These are phyloP conservation scores for Acleris emargana DNA, from an alignment of 2,888 invertebrate species.

Conservation along the genomic window DNA sequence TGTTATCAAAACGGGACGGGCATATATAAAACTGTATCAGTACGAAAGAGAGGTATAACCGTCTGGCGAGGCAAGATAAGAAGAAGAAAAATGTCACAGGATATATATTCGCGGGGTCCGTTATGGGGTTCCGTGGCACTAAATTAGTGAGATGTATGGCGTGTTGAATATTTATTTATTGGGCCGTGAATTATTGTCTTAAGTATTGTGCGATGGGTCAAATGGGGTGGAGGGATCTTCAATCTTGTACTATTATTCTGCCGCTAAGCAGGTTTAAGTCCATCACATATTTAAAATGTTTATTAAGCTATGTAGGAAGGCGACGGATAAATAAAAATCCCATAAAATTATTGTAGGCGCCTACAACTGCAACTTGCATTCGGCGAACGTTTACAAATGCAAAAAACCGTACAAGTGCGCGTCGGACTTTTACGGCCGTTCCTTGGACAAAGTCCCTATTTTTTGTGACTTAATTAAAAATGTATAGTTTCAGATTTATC, in stretches of 20 bases:
- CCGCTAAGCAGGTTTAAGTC: background rate
- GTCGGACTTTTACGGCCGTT: too few relatives aligned
- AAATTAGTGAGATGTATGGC: conserved; percentile 81
- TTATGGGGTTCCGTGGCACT: conserved; percentile 76
- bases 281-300: background rate
- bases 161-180: conserved; percentile 80
- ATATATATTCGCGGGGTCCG: conserved; percentile 75
- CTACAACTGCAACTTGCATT: too few relatives aligned
- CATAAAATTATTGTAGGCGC: too few relatives aligned
- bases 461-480: too few relatives aligned
- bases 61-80: conserved; percentile 78
- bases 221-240: conserved; percentile 42
- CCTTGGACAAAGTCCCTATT: too few relatives aligned
- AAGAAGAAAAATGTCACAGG: conserved; percentile 80
- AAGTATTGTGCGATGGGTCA: conserved; percentile 40
- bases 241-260: conserved; percentile 8
- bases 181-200: conserved; percentile 62
- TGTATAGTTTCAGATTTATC: too few relatives aligned
- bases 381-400: too few relatives aligned
- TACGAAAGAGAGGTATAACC: conserved; percentile 50
- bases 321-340: too few relatives aligned
- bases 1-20: conserved; percentile 50
- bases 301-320: background rate
- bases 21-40: conserved; percentile 39
- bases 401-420: too few relatives aligned